These are phyloP conservation scores for Cuculus canorus DNA, from an alignment of 2,797 vertebrate genomes.

Conservation along the genomic window DNA sequence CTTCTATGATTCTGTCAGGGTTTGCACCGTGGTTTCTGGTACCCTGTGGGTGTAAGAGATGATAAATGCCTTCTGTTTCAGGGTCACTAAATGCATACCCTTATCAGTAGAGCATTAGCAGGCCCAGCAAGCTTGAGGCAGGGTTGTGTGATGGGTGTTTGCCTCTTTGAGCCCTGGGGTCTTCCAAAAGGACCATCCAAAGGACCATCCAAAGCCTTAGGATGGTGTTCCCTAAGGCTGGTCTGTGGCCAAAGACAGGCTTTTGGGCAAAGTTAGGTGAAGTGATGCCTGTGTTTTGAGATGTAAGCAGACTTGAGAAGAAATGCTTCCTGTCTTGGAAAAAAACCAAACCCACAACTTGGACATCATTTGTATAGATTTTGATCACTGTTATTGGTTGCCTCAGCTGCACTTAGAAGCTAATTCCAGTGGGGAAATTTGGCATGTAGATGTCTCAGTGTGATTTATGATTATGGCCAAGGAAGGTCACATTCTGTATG, in stretches of 20 bases:
- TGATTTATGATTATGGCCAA: neutral
- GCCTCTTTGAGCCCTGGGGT: neutral
- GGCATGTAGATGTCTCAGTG: fast-evolving
- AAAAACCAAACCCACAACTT: no score
- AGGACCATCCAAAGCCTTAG: no score
- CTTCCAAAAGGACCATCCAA: neutral
- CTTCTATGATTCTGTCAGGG: no score
- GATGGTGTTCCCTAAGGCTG: neutral
- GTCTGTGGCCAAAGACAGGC: neutral
- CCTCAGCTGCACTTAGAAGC: neutral
- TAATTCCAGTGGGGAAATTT: neutral
- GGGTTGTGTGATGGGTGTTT: neutral
- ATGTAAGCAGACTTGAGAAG: neutral
- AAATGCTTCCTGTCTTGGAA: neutral
- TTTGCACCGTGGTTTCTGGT: neutral
- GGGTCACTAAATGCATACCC: neutral
- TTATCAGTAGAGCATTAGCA: neutral
- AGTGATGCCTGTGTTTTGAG: neutral
- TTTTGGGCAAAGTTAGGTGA: neutral
- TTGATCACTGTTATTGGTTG: neutral
- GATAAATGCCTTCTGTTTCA: neutral
- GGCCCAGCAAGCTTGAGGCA: neutral
- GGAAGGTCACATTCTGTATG: fast-evolving
- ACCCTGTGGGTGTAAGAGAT: fast-evolving
- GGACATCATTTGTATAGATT: neutral